Evolutionary conservation across 1,140 invertebrate genomes (phyloP).

Genomic region (Babylonia areolata): DNA sequence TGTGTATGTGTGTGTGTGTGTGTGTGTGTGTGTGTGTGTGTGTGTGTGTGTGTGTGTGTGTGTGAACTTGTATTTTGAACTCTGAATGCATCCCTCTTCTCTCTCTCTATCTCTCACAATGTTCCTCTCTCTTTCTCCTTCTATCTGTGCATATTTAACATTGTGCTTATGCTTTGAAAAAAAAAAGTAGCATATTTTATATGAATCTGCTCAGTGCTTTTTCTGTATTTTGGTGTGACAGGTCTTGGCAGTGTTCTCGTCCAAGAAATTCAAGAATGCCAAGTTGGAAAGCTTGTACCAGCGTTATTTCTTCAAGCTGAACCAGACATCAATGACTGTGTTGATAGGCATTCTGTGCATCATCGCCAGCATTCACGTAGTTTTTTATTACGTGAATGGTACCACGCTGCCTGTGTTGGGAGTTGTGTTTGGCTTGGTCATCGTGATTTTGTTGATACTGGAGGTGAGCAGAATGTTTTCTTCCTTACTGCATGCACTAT

Average conservation of each 20-base stretch:
- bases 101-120: too few relatives aligned
- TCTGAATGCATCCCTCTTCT: too few relatives aligned
- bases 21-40: background rate
- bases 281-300: conserved; percentile 90
- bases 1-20: background rate
- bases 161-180: too few relatives aligned
- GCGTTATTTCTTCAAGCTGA: conserved; percentile 93
- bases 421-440: conserved; percentile 69
- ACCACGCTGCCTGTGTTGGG: conserved; percentile 61
- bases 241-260: conserved; percentile 56
- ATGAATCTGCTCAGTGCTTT: too few relatives aligned
- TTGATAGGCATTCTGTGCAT: conserved; percentile 86
- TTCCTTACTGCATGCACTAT: too few relatives aligned
- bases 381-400: conserved; percentile 74
- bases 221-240: conserved; percentile 37
- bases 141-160: too few relatives aligned
- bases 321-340: conserved; percentile 92
- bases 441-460: conserved; percentile 80
- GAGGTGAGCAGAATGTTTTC: conserved; percentile 76
- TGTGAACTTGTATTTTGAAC: background rate
- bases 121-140: too few relatives aligned
- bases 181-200: too few relatives aligned
- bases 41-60: background rate
- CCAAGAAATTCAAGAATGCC: conserved; percentile 64
- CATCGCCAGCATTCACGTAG: conserved; percentile 81